phyloP scores from a whole-genome alignment of 2,797 vertebrate genomes.

The Mus minutoides region DNA sequence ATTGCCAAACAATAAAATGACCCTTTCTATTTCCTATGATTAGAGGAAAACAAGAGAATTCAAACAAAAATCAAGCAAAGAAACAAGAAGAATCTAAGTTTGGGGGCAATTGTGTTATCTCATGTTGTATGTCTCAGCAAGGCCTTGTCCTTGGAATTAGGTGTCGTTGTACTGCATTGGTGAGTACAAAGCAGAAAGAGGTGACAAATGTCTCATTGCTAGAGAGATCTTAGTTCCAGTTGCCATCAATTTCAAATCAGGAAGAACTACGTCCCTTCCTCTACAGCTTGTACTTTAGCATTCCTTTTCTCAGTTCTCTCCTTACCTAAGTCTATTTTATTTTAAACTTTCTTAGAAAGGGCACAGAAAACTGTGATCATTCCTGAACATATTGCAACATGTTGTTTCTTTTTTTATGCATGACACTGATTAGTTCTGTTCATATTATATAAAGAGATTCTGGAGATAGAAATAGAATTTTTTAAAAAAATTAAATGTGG shows the following conservation, averaged over 20 bases:
- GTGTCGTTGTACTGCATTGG: background rate
- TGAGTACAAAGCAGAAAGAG: background rate
- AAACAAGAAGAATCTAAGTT: background rate
- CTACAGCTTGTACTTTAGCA: background rate
- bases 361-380: background rate
- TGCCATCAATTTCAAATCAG: background rate
- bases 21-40: too few species aligned
- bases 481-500: background rate
- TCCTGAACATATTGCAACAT: background rate
- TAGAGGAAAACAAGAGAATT: too few species aligned
- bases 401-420: background rate
- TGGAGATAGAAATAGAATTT: background rate
- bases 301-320: background rate
- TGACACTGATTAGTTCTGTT: background rate
- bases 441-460: background rate
- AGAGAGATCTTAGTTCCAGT: background rate
- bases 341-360: background rate
- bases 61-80: too few species aligned
- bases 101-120: background rate
- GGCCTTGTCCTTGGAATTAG: background rate
- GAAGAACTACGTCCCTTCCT: background rate
- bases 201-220: background rate
- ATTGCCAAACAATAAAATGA: too few species aligned
- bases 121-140: background rate
- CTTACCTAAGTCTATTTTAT: background rate